phyloP scores from a whole-genome alignment of 2,113 vertebrate species.

The Budorcas taxicolor region DNA sequence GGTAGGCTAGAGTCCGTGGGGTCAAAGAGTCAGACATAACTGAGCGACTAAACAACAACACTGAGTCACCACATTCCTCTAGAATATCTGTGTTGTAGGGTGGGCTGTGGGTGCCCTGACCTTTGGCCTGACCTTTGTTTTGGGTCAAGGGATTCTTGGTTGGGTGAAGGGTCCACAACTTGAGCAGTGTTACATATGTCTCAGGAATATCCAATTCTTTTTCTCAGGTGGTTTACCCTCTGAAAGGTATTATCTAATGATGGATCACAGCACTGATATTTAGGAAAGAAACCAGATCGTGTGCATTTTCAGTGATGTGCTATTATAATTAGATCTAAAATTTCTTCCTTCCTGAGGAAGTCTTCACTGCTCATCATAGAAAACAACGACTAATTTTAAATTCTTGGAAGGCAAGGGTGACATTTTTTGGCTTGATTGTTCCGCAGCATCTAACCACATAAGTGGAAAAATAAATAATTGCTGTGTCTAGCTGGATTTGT shows the following conservation, averaged over 20 bases:
- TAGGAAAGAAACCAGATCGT: constrained; percentile 5
- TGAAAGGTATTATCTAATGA: background rate
- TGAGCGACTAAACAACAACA: background rate
- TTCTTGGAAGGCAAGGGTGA: background rate
- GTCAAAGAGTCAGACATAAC: background rate
- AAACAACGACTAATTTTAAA: constrained; percentile 35
- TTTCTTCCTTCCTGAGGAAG: background rate
- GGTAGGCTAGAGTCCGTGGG: background rate
- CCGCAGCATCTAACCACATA: background rate
- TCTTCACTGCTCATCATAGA: background rate
- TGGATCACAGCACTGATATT: background rate
- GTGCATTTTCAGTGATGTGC: constrained; percentile 11
- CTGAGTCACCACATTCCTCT: background rate
- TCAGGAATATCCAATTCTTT: background rate
- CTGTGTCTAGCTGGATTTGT: background rate
- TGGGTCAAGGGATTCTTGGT: background rate
- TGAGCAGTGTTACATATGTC: background rate
- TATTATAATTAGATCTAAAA: constrained; percentile 8
- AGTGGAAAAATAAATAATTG: background rate
- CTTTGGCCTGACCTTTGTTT: background rate
- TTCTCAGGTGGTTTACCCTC: background rate
- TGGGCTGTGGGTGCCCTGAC: background rate
- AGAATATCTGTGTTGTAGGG: background rate
- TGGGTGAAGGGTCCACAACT: background rate
- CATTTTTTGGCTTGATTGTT: background rate